These are phyloP conservation scores for Schlechtendalia chinensis DNA, from an alignment of 1,140 invertebrate genomes.

Conservation along the genomic window DNA sequence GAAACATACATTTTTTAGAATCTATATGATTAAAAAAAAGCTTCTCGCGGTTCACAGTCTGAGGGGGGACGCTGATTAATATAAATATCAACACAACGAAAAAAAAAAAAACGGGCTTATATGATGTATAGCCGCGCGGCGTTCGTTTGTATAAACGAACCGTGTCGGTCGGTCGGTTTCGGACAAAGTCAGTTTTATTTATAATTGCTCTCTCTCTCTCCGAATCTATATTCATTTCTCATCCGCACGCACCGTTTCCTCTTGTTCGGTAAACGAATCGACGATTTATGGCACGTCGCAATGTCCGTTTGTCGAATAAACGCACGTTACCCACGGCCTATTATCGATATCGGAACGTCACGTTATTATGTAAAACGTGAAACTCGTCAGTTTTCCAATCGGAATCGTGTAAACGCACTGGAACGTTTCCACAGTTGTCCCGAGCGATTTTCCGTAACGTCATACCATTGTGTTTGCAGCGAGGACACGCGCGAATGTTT, in stretches of 20 bases:
- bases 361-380: no score
- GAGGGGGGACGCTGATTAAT: no score
- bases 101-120: no score
- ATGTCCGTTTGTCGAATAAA: slow-evolving; percentile 24
- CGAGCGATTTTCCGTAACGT: no score
- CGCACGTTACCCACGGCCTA: background rate
- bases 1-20: no score
- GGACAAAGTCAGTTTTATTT: slow-evolving; percentile 29
- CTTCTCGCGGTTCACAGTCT: no score
- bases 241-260: background rate
- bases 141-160: slow-evolving; percentile 31
- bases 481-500: background rate
- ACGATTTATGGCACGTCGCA: background rate
- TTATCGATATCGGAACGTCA: background rate
- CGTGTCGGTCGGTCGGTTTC: slow-evolving; percentile 19
- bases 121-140: background rate
- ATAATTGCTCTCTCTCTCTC: background rate
- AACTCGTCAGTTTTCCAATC: no score
- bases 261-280: background rate
- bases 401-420: no score
- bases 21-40: no score
- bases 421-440: no score
- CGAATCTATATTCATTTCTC: background rate
- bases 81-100: no score
- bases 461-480: background rate